Evolutionary conservation across 2,797 vertebrate genomes (phyloP), one percentile per base, ranked within the genome.

Genomic region (Prunella strophiata): DNA sequence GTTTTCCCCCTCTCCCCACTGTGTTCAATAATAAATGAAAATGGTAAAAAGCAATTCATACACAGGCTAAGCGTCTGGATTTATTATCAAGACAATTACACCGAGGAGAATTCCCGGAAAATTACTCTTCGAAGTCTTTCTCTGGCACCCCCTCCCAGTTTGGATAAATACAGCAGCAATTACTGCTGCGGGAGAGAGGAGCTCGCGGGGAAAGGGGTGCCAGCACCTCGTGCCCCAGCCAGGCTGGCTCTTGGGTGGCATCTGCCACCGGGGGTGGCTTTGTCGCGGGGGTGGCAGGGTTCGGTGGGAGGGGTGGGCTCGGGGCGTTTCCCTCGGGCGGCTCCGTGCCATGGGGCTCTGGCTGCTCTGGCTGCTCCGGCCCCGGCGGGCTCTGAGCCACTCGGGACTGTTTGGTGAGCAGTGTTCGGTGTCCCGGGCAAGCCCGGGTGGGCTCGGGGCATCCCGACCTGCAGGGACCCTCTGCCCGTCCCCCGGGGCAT

Each of bases 21-120:
- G 93, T 96, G 93, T 97, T 97, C 95, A 97, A 96, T 97, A 96
- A 97, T 97, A 97, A 96, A 97, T 97, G 96, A 96, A 95, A 97
- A 95, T 83, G 95, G 94, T 96, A 95, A 96, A 95, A 96, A 58
- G 91, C 52, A 73, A 93, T 90, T 91, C 95, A 94, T 85, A 72
- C 88, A 78, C 91, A 71, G 76, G 77, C 85, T 68, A 94, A 92
- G 89, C 77, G 61, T 58, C 70, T 92, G 82, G 87, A 93, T 94
- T 96, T 96, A 95, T 91, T 94, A 86, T 57, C 76, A 81, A 95
- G 95, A 86, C 95, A 92, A 94, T 97, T 93, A 94, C 95, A 80
- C 58, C 48, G 29, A 90, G 81, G 77, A 96, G 95, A 92, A 88
- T 55, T 76, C 76, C 96, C 84, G 94, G 94, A 96, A 90, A 94